Evolutionary conservation across 2,113 vertebrate genomes (phyloP).

Genomic region (Ardeotis arabs): DNA sequence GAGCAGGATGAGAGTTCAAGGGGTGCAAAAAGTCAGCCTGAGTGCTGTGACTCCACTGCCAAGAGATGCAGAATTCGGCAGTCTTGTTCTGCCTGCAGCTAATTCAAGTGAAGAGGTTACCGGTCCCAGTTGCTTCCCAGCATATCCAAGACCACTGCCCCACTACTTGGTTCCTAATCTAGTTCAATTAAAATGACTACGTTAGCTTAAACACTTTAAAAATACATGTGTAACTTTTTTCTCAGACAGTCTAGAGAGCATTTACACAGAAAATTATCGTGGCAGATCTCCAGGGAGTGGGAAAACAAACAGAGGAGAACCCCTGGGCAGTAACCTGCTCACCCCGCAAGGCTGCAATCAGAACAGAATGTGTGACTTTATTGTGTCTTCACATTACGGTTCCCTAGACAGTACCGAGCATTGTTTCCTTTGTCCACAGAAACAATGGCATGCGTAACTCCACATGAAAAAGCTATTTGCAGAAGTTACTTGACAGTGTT

Average conservation of each 20-base stretch:
- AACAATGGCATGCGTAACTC: conserved; percentile 22
- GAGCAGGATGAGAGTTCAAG: conserved; percentile 4
- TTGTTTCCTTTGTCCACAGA: conserved; percentile 16
- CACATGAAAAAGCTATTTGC: conserved; percentile 22
- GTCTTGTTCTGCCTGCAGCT: not conserved
- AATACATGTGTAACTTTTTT: not conserved
- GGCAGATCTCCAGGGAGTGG: not conserved
- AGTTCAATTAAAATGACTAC: not conserved
- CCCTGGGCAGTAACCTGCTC: conserved; percentile 29
- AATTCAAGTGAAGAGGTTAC: not conserved
- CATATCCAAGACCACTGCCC: not conserved
- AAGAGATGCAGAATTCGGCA: conserved; percentile 35
- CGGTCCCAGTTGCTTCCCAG: not conserved
- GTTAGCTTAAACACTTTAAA: not conserved
- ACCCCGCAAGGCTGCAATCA: conserved; percentile 26
- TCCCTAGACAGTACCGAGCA: conserved; percentile 19
- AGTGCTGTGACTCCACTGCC: not conserved
- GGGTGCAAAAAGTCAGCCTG: not conserved
- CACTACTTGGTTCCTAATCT: not conserved
- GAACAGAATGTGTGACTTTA: conserved; percentile 26
- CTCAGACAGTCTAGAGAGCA: not conserved
- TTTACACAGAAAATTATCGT: not conserved
- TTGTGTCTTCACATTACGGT: not conserved
- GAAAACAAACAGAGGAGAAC: conserved; percentile 1
- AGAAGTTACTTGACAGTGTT: not conserved